Evolutionary conservation across 2,113 vertebrate genomes (phyloP).

Genomic region (Tamias sibiricus): DNA sequence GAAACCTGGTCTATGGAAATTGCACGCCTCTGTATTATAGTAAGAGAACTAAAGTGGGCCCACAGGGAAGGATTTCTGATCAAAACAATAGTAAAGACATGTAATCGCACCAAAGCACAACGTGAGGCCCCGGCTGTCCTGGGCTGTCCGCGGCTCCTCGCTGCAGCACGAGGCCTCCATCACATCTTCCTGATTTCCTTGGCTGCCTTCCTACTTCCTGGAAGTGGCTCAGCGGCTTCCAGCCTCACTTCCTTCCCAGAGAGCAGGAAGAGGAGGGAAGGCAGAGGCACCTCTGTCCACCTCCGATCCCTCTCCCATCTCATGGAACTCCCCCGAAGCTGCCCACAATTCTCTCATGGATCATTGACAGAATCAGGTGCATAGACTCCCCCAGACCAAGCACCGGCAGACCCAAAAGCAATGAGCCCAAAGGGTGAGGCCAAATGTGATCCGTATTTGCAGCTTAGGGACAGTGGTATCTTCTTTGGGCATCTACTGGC

Average conservation of each 20-base stretch:
- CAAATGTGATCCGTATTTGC: background rate
- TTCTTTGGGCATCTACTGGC: no score
- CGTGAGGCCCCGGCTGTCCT: rapidly evolving
- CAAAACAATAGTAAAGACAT: background rate
- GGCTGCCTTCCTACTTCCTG: background rate
- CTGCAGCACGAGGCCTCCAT: no score
- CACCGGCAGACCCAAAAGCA: background rate
- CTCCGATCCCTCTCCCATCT: background rate
- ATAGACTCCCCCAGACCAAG: background rate
- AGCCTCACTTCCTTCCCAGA: rapidly evolving
- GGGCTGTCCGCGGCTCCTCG: background rate
- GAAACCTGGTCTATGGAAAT: background rate
- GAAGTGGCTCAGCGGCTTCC: background rate
- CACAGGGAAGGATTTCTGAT: background rate
- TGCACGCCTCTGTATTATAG: rapidly evolving
- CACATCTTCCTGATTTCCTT: rapidly evolving
- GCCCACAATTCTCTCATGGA: background rate
- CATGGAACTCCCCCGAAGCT: background rate
- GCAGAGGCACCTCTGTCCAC: background rate
- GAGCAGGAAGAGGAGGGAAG: background rate
- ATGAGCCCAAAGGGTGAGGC: background rate
- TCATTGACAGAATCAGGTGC: background rate
- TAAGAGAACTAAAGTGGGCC: background rate
- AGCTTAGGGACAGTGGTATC: no score
- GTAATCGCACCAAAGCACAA: no score